phyloP scores from a whole-genome alignment of 2,113 vertebrate species.

The Colinus virginianus region DNA sequence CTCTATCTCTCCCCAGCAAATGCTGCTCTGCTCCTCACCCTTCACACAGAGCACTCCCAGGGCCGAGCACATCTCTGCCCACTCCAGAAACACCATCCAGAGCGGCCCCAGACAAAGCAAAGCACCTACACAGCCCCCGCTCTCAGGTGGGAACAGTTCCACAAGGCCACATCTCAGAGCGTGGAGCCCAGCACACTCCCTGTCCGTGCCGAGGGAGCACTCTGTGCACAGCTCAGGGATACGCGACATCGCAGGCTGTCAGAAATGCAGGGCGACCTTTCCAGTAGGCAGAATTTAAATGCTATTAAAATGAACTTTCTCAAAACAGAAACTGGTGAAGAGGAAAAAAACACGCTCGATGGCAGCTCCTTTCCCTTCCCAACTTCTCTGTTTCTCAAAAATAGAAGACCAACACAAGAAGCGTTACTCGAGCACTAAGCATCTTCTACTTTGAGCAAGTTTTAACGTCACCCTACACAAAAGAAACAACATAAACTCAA shows the following conservation, averaged over 20 bases:
- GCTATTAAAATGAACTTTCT: not conserved
- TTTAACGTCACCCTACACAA: not conserved
- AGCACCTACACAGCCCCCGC: not conserved
- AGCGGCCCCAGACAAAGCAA: slow-evolving; percentile 43
- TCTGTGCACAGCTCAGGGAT: not conserved
- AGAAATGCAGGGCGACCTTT: not conserved
- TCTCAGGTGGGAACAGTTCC: not conserved
- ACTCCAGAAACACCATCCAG: slow-evolving; percentile 33
- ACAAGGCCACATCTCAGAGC: slow-evolving; percentile 25
- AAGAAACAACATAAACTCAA: not conserved
- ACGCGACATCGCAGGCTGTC: fast-evolving
- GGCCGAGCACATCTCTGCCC: not conserved
- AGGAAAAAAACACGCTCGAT: not conserved
- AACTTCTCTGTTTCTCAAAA: not conserved
- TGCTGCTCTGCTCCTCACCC: not conserved
- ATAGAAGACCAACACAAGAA: not conserved
- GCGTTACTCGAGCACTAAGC: not conserved
- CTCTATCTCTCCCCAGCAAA: not conserved
- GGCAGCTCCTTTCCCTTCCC: not conserved
- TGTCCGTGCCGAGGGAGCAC: not conserved
- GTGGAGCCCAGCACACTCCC: not conserved
- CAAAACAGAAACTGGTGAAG: not conserved
- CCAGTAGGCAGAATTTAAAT: not conserved
- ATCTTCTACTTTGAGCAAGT: not conserved
- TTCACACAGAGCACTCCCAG: not conserved